These are phyloP conservation scores for Neuroscelio doddi DNA, from an alignment of 2,888 invertebrate species.

Conservation along the genomic window DNA sequence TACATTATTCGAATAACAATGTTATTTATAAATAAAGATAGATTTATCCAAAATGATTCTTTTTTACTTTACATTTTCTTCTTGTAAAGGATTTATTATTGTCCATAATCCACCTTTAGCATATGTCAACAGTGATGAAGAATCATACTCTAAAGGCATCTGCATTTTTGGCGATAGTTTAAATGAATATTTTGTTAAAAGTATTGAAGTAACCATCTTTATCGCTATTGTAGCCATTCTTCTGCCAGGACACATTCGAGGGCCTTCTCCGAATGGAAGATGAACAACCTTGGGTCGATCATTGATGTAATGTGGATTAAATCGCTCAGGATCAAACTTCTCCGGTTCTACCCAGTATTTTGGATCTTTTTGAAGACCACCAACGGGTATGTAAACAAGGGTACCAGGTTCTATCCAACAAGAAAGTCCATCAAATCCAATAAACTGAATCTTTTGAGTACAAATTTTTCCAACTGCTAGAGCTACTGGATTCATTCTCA, in stretches of 20 bases:
- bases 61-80: slow-evolving; percentile 1
- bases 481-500: slow-evolving; percentile 43
- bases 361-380: slow-evolving; percentile 57
- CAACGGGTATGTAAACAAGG: slow-evolving; percentile 44
- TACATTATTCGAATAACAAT: no score
- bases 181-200: slow-evolving; percentile 52
- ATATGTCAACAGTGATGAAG: slow-evolving; percentile 9
- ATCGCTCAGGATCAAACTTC: slow-evolving; percentile 60
- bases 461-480: slow-evolving; percentile 44
- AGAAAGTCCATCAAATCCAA: slow-evolving; percentile 50
- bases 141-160: slow-evolving; percentile 46
- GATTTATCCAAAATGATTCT: no score
- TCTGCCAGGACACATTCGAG: slow-evolving; percentile 60
- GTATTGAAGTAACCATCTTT: slow-evolving; percentile 50
- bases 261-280: slow-evolving; percentile 62
- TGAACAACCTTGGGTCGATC: slow-evolving; percentile 46
- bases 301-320: slow-evolving; percentile 54
- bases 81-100: slow-evolving; percentile 35
- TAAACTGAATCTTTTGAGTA: slow-evolving; percentile 38
- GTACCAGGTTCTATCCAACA: slow-evolving; percentile 46
- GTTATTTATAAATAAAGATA: no score
- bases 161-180: slow-evolving; percentile 53
- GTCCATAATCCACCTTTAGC: slow-evolving; percentile 50
- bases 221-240: slow-evolving; percentile 53
- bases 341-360: slow-evolving; percentile 52